Evolutionary conservation across 1,140 invertebrate species (phyloP), one percentile per base, ranked within the genome.

Genomic region (Carcinoscorpius rotundicauda): DNA sequence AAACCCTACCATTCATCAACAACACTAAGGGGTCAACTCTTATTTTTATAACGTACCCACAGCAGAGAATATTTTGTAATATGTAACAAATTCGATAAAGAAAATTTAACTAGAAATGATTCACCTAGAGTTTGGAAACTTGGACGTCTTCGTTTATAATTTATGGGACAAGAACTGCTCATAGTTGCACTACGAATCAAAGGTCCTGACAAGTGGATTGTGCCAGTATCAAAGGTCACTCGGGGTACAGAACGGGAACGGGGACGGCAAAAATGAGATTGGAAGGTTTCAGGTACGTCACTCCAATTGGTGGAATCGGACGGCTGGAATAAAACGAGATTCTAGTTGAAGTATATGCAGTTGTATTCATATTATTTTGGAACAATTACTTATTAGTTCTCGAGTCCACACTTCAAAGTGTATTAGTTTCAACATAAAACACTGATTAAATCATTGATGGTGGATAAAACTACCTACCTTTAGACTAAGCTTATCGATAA

Each of bases 181-280:
- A n/a, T 55, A n/a, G 62, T 64, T 3, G 62, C 62, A 64, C 62
- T 64, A 62, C 62, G 53, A 64, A 64, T 64, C 66, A 74, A 69
- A 63, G 68, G 71, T 55, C 53, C 53, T 6, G 6, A n/a, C 6
- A n/a, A 6, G 53, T 55, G 53, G 6, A n/a, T 8, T 55, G 73
- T 55, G 53, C 53, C n/a, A 3, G 75, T 74, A 64, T 81, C 79
- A 58, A 79, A 78, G 5, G 78, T 78, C 10, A 80, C 78, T 61
- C 78, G 72, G n/a, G 80, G 80, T 74, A 81, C 80, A 50, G 79
- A 80, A 0, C 80, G 69, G 0, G 80, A 81, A 4, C 80, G 72
- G 1, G 79, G 79, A 6, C 80, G 65, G 29, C 51, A 6, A 8
- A 55, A 55, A n/a, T 6, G 6, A 55, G 6, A 55, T 55, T n/a